phyloP scores from a whole-genome alignment of 2,888 invertebrate species.

The Anaspis maculata region DNA sequence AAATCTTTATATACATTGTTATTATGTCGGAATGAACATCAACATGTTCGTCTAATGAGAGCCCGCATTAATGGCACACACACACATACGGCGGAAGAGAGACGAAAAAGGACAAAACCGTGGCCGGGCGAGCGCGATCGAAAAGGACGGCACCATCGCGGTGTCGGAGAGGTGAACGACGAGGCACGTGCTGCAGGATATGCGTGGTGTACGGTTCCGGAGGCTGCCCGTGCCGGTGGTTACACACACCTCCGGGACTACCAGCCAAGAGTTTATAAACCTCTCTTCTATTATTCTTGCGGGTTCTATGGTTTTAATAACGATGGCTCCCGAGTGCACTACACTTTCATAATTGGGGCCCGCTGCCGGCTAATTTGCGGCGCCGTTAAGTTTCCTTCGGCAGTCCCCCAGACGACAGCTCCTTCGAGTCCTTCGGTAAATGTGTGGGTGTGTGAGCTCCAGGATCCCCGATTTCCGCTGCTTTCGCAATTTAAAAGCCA shows the following conservation, averaged over 20 bases:
- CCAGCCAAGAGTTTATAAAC: constrained; percentile 38
- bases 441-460: no score
- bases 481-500: background rate
- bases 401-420: no score
- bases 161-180: no score
- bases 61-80: no score
- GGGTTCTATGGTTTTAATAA: constrained; percentile 23
- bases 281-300: constrained; percentile 23
- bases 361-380: constrained; percentile 12
- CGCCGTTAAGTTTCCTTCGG: constrained; percentile 3
- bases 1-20: no score
- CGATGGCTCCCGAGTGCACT: constrained; percentile 21
- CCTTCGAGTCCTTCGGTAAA: no score
- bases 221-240: constrained; percentile 41
- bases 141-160: no score
- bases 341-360: constrained; percentile 23
- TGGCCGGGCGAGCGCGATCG: no score
- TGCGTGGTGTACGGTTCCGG: constrained; percentile 43
- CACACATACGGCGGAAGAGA: no score
- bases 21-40: no score
- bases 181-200: constrained; percentile 43
- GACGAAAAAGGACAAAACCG: no score
- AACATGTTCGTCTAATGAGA: no score
- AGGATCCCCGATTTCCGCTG: background rate
- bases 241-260: constrained; percentile 40